A percentile compares a stretch with the other conserved stretches of the same genome.
Evolutionary conservation across 2,888 invertebrate genomes (phyloP).

Genomic region (Rhaphigaster nebulosa): DNA sequence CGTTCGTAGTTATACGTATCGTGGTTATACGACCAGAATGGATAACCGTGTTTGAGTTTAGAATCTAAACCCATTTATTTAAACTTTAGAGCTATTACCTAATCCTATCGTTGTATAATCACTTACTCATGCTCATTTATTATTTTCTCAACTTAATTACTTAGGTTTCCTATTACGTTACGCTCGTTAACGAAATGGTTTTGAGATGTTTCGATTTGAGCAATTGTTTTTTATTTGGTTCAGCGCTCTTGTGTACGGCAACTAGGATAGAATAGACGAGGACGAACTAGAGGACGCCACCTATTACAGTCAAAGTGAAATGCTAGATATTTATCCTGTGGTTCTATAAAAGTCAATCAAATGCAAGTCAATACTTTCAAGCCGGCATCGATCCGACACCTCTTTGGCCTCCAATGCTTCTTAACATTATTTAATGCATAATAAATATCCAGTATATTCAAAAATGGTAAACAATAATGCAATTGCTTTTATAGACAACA

Average conservation of each 20-base stretch:
- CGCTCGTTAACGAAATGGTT: background rate
- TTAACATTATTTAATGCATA: no score
- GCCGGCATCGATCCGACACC: no score
- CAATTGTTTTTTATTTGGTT: background rate
- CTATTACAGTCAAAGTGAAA: background rate
- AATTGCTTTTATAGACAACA: no score
- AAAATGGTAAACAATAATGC: no score
- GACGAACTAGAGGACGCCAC: background rate
- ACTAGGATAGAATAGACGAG: background rate
- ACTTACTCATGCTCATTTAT: constrained; percentile 3
- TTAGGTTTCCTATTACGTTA: background rate
- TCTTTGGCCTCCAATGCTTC: no score
- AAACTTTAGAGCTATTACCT: background rate
- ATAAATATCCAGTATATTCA: no score
- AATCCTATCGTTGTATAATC: background rate
- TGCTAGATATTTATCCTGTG: background rate
- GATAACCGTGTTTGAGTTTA: background rate
- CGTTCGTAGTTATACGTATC: background rate
- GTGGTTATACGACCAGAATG: background rate
- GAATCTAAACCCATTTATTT: no score
- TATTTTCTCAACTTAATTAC: background rate
- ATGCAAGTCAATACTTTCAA: no score
- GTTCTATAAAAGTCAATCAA: background rate
- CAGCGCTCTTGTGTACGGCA: background rate
- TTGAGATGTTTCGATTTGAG: background rate